Conservation (phyloP, 2,797 vertebrate species). For the Buceros bicornis region DNA sequence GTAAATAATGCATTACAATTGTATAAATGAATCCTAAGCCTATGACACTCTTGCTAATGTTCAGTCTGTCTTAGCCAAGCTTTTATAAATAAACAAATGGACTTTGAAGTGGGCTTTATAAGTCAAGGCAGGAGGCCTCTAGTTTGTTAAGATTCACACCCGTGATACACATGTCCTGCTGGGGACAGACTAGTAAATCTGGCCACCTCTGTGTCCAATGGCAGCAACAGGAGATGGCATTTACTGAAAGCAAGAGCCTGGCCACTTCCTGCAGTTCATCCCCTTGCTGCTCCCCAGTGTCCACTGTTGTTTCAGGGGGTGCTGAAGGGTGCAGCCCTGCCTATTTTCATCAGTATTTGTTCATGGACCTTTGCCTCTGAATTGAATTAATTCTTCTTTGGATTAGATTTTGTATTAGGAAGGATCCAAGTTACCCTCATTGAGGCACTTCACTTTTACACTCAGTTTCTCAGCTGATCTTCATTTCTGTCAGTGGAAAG, state of each 20-base stretch:
- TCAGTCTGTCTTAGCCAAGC: neutral
- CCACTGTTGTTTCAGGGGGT: neutral
- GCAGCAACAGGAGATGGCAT: neutral
- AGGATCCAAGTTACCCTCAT: neutral
- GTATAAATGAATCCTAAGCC: neutral
- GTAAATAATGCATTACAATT: neutral
- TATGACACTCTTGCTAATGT: neutral
- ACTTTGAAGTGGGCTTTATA: neutral
- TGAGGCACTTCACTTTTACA: neutral
- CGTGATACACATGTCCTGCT: neutral
- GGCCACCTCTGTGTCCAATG: neutral
- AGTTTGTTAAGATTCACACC: neutral
- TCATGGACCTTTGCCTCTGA: neutral
- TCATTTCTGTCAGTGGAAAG: neutral
- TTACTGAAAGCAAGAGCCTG: neutral
- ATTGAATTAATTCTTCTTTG: neutral
- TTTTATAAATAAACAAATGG: neutral
- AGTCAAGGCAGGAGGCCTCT: neutral
- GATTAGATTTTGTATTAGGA: neutral
- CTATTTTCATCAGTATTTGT: neutral
- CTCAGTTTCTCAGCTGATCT: neutral
- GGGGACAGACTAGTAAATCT: neutral
- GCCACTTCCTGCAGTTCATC: neutral
- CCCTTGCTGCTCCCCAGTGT: neutral
- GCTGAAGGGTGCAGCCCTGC: neutral